phyloP scores from a whole-genome alignment of 2,113 vertebrate genomes.

The Numenius arquata region DNA sequence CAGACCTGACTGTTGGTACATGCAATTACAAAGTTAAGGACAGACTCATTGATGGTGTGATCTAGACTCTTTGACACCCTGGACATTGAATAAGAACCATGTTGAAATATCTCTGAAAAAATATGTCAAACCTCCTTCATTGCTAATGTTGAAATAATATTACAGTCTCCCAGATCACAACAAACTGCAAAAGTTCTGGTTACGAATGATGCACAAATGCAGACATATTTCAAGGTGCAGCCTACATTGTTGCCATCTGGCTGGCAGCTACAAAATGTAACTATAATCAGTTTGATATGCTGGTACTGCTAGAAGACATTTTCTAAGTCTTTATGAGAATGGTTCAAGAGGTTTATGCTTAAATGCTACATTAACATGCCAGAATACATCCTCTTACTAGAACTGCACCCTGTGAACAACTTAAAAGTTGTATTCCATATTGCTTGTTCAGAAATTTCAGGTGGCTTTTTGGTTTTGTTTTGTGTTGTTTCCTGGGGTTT shows the following conservation, averaged over 20 bases:
- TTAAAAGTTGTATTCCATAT: background rate
- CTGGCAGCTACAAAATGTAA: background rate
- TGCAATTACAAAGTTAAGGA: background rate
- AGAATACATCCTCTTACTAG: background rate
- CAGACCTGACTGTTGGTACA: background rate
- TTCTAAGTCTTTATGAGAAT: background rate
- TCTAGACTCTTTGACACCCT: background rate
- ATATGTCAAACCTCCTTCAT: background rate
- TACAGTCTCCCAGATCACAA: background rate
- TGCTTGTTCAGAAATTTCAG: background rate
- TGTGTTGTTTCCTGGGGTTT: background rate
- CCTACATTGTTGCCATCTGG: background rate
- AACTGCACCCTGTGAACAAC: background rate
- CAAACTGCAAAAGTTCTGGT: background rate
- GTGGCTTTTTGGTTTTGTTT: background rate
- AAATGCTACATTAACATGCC: background rate
- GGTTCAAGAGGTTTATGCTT: background rate
- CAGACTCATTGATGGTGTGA: accelerated
- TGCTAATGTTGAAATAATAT: background rate
- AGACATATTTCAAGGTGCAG: background rate
- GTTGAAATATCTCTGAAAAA: background rate
- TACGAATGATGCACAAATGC: background rate
- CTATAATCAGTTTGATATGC: background rate
- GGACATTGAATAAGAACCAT: background rate
- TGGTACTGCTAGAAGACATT: background rate